phyloP scores from a whole-genome alignment of 2,888 invertebrate species.

The Eupithecia insigniata region DNA sequence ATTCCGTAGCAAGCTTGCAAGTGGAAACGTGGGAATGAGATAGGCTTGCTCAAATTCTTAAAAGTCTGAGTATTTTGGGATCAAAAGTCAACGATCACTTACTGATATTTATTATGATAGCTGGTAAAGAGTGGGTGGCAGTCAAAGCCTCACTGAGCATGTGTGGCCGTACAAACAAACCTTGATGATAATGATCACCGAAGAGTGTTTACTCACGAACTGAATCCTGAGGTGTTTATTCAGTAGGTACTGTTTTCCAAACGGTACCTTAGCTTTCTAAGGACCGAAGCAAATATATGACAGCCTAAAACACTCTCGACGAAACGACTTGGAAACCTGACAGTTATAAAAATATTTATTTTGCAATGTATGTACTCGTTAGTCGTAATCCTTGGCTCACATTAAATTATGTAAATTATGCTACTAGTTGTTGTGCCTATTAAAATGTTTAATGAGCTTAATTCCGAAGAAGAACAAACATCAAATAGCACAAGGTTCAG shows the following conservation, averaged over 20 bases:
- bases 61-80: neutral
- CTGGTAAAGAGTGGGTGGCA: conserved; percentile 16
- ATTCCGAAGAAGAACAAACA: conserved; percentile 33
- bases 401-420: conserved; percentile 33
- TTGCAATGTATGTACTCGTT: conserved; percentile 11
- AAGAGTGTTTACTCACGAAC: conserved; percentile 27
- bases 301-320: conserved; percentile 17
- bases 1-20: neutral
- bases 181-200: conserved; percentile 14
- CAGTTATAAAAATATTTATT: conserved; percentile 29
- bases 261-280: conserved; percentile 28
- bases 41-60: neutral
- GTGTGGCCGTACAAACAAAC: conserved; percentile 17
- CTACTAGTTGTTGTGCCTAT: conserved; percentile 29
- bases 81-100: conserved; percentile 19
- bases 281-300: conserved; percentile 17
- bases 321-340: conserved; percentile 15
- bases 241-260: conserved; percentile 26
- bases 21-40: conserved; percentile 2
- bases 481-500: conserved; percentile 23
- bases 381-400: conserved; percentile 34
- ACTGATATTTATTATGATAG: conserved; percentile 1
- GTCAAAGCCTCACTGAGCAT: conserved; percentile 15
- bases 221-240: conserved; percentile 13
- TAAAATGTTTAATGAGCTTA: conserved; percentile 39